phyloP scores from a whole-genome alignment of 2,113 vertebrate genomes.

The Phocoena sinus region DNA sequence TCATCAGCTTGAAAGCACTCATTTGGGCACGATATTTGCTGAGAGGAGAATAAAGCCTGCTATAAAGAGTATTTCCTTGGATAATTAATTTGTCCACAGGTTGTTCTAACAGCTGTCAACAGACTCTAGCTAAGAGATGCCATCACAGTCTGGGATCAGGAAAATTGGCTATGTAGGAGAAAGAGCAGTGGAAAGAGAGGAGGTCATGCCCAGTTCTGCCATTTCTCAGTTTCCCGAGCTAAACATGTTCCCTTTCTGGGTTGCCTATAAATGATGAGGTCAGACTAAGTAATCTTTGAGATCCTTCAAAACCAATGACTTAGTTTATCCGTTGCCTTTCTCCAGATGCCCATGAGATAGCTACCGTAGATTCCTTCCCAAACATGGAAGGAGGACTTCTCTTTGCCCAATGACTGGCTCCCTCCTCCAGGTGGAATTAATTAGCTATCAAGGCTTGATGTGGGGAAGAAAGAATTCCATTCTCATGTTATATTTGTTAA shows the following conservation, averaged over 20 bases:
- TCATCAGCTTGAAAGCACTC: background rate
- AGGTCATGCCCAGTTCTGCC: background rate
- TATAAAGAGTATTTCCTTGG: background rate
- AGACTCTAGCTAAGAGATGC: background rate
- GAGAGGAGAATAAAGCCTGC: background rate
- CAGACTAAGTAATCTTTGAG: background rate
- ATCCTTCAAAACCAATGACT: background rate
- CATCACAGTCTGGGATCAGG: background rate
- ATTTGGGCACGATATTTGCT: background rate
- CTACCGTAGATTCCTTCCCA: slow-evolving; percentile 53
- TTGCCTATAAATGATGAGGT: background rate
- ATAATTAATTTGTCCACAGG: background rate
- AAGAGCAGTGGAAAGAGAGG: background rate
- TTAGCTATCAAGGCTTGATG: slow-evolving; percentile 50
- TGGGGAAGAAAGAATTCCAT: slow-evolving; percentile 41
- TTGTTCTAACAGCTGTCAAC: background rate
- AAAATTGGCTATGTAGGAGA: background rate
- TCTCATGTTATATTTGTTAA: slow-evolving; percentile 64
- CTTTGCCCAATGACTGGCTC: background rate
- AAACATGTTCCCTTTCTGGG: background rate
- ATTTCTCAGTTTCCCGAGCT: background rate
- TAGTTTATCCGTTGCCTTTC: background rate
- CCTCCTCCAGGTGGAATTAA: slow-evolving; percentile 60
- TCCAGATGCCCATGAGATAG: background rate
- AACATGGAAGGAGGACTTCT: slow-evolving; percentile 17